A percentile compares a stretch with the other conserved stretches of the same genome.
phyloP scores from a whole-genome alignment of 2,797 vertebrate genomes.

The Gadopsis marmoratus region DNA sequence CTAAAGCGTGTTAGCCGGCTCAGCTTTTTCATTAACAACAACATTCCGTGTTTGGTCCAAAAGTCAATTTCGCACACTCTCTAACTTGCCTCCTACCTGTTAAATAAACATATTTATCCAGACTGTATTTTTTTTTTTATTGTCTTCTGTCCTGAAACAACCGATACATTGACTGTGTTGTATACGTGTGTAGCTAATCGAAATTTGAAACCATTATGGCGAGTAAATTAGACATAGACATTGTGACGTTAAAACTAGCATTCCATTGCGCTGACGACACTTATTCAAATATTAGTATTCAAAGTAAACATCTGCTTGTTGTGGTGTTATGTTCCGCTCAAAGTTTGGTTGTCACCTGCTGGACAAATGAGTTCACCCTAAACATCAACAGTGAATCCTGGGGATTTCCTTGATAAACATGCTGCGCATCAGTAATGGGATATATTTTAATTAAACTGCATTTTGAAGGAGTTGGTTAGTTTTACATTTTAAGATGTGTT shows the following conservation, averaged over 20 bases:
- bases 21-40: conserved; percentile 24
- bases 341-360: background rate
- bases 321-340: background rate
- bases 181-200: background rate
- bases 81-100: background rate
- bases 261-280: background rate
- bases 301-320: background rate
- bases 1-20: conserved; percentile 1
- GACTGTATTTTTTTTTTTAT: background rate
- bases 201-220: background rate
- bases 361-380: background rate
- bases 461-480: background rate
- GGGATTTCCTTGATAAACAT: background rate
- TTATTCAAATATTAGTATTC: background rate
- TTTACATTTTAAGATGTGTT: background rate
- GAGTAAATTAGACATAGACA: background rate
- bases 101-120: background rate
- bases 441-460: background rate
- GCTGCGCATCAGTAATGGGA: background rate
- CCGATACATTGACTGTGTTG: background rate
- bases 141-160: background rate
- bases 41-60: background rate
- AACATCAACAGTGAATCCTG: background rate
- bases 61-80: background rate
- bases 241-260: background rate